A percentile compares a stretch with the other conserved stretches of the same genome.
phyloP scores from a whole-genome alignment of 2,888 invertebrate genomes.

The Hedychridium roseum region DNA sequence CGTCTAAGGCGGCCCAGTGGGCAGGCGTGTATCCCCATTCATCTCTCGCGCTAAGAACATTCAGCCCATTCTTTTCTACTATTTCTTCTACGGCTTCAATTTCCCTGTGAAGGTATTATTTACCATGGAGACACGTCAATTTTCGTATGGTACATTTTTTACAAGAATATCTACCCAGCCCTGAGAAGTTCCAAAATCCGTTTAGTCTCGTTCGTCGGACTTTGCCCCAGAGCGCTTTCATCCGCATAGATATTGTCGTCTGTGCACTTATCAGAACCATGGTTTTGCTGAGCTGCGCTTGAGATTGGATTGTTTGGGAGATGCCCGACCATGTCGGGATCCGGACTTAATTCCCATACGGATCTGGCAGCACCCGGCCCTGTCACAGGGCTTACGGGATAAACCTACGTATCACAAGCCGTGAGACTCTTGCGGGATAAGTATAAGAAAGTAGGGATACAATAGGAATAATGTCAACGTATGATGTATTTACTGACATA shows the following conservation, averaged over 20 bases:
- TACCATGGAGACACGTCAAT: background rate
- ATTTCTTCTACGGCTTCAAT: constrained; percentile 84
- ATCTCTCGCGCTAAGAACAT: constrained; percentile 78
- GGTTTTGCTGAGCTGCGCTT: constrained; percentile 47
- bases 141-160: background rate
- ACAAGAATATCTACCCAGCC: constrained; percentile 73
- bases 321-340: constrained; percentile 62
- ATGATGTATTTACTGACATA: no score
- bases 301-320: constrained; percentile 59
- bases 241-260: constrained; percentile 56
- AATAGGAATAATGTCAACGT: no score
- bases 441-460: no score
- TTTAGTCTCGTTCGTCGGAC: constrained; percentile 65
- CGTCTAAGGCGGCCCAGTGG: constrained; percentile 91
- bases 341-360: constrained; percentile 79
- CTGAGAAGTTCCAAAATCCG: constrained; percentile 87
- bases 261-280: constrained; percentile 28
- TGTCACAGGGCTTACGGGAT: constrained; percentile 65
- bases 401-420: no score
- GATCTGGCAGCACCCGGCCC: constrained; percentile 90
- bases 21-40: constrained; percentile 94
- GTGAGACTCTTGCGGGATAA: no score
- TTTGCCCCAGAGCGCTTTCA: constrained; percentile 53
- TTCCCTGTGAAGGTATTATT: constrained; percentile 68
- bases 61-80: constrained; percentile 82